These are phyloP conservation scores for Oostethus manadensis DNA, from an alignment of 2,113 vertebrate species.

Conservation along the genomic window DNA sequence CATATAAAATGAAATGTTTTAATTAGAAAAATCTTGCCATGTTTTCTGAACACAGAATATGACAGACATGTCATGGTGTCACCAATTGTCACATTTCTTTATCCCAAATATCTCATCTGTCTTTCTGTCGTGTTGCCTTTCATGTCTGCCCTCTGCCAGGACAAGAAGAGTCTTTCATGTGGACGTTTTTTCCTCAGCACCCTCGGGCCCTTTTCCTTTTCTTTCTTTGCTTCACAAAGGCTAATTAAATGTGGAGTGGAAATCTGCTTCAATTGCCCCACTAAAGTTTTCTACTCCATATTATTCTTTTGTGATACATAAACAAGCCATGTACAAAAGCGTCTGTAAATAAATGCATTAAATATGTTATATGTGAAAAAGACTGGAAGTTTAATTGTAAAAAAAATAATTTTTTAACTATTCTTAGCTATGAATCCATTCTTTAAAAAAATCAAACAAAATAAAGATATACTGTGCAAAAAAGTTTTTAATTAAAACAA, in stretches of 20 bases:
- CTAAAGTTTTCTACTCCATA: constrained; percentile 16
- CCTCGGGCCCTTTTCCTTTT: constrained; percentile 44
- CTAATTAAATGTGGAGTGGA: constrained; percentile 72
- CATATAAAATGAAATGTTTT: background rate
- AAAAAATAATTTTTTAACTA: too few relatives aligned
- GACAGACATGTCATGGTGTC: constrained; percentile 3
- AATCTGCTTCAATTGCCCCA: constrained; percentile 18
- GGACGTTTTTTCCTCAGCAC: constrained; percentile 46
- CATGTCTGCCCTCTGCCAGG: constrained; percentile 47
- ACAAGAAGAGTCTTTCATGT: constrained; percentile 72
- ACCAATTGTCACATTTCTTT: constrained; percentile 39
- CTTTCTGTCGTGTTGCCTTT: constrained; percentile 58
- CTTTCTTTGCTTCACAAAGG: constrained; percentile 53
- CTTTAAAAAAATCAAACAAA: too few relatives aligned
- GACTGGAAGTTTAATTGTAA: too few relatives aligned
- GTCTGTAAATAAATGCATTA: too few relatives aligned
- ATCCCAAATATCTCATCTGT: constrained; percentile 50
- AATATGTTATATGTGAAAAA: too few relatives aligned
- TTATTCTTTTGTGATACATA: background rate
- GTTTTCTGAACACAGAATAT: constrained; percentile 6
- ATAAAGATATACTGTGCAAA: too few relatives aligned
- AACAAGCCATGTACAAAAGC: too few relatives aligned
- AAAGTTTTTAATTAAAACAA: too few relatives aligned
- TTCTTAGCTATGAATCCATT: too few relatives aligned
- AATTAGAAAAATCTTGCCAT: background rate